Evolutionary conservation across 2,797 vertebrate genomes (phyloP).

Genomic region (Enteromius mattozi): DNA sequence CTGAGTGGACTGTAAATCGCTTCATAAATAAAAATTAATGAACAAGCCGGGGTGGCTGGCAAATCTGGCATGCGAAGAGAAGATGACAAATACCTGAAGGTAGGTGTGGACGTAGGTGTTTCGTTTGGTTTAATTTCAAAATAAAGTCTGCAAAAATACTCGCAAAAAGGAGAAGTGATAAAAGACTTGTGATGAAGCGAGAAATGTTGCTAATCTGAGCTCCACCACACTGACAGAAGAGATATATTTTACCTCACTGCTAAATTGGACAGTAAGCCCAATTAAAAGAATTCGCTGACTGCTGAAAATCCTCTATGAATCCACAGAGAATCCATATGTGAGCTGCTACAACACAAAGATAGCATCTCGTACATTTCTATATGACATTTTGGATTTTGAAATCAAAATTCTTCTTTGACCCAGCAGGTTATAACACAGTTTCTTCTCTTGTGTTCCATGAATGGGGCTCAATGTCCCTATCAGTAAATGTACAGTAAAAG

Average conservation of each 20-base stretch:
- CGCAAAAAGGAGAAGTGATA: background rate
- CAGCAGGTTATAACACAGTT: background rate
- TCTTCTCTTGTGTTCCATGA: background rate
- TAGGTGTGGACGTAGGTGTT: constrained; percentile 42
- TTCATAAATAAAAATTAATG: constrained; percentile 44
- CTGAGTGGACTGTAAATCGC: constrained; percentile 35
- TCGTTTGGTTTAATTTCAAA: background rate
- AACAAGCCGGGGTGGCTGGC: background rate
- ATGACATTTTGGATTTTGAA: background rate
- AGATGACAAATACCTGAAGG: constrained; percentile 45
- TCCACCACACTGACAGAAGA: constrained; percentile 19
- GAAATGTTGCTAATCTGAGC: background rate
- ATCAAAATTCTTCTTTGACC: background rate
- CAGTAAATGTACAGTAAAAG: background rate
- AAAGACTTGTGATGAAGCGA: constrained; percentile 1
- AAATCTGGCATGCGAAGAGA: constrained; percentile 18
- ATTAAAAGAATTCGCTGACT: constrained; percentile 42
- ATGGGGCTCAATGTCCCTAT: background rate
- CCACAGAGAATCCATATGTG: constrained; percentile 22
- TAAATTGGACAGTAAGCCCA: constrained; percentile 41
- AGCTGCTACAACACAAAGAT: background rate
- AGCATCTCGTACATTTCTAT: background rate
- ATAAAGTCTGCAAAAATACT: background rate
- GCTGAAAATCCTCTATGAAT: constrained; percentile 17
- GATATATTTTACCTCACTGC: constrained; percentile 16